Evolutionary conservation across 2,888 invertebrate species (phyloP).

Genomic region (Rhagonycha fulva): DNA sequence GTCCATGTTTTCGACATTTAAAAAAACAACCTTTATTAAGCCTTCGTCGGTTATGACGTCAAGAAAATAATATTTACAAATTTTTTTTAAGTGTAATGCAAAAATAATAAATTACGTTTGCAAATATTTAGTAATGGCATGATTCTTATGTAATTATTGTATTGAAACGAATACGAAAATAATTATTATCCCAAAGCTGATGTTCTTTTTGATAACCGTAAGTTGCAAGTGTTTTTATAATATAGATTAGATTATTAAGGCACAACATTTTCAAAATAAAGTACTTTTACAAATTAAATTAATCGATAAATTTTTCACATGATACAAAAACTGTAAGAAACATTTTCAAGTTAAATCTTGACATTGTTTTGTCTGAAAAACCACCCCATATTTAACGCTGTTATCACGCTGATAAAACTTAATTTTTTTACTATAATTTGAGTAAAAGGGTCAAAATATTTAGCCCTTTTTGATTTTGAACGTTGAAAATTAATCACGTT

Average conservation of each 20-base stretch:
- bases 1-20: background rate
- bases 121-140: background rate
- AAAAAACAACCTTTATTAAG: background rate
- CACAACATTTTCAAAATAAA: background rate
- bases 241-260: background rate
- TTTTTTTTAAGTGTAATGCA: background rate
- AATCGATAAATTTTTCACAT: background rate
- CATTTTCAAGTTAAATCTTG: background rate
- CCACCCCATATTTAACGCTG: background rate
- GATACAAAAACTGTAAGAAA: background rate
- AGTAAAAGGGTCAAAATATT: background rate
- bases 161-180: background rate
- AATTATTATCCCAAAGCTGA: background rate
- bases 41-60: background rate
- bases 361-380: background rate
- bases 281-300: background rate
- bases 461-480: background rate
- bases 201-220: background rate
- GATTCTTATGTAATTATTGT: background rate
- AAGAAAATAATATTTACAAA: background rate
- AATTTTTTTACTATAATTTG: background rate
- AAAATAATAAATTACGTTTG: background rate
- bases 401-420: background rate
- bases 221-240: background rate
- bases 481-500: background rate